Conservation (phyloP, 2,797 vertebrate genomes). For the Sciurus vulgaris region DNA sequence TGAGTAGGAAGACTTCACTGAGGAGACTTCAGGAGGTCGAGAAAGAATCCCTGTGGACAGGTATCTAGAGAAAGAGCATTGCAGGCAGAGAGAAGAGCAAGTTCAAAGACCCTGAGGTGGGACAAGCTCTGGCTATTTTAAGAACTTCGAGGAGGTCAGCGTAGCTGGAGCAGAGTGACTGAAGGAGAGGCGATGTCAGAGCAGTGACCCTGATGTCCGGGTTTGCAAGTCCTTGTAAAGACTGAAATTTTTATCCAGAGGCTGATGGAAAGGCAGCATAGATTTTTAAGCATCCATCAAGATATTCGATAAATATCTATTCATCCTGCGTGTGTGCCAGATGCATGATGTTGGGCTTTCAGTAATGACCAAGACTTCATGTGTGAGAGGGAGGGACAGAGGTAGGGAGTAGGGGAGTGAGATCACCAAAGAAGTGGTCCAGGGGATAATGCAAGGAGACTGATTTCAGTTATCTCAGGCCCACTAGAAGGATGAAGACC, state of each 20-base stretch:
- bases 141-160: neutral
- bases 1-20: neutral
- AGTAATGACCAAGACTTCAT: neutral
- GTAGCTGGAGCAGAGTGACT: neutral
- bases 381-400: neutral
- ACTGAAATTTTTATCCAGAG: neutral
- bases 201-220: neutral
- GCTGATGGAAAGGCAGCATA: neutral
- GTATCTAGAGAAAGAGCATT: neutral
- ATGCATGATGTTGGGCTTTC: neutral
- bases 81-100: neutral
- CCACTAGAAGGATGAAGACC: neutral
- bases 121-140: neutral
- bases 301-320: constrained; percentile 1
- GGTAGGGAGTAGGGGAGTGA: neutral
- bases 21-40: neutral
- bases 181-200: neutral
- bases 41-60: neutral
- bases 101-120: neutral
- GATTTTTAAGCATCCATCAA: neutral
- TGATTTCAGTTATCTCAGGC: neutral
- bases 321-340: neutral
- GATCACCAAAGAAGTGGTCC: neutral
- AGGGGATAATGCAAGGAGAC: neutral
- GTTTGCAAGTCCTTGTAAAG: neutral